Conservation (phyloP, 1,140 invertebrate genomes). For the Listronotus oregonensis region DNA sequence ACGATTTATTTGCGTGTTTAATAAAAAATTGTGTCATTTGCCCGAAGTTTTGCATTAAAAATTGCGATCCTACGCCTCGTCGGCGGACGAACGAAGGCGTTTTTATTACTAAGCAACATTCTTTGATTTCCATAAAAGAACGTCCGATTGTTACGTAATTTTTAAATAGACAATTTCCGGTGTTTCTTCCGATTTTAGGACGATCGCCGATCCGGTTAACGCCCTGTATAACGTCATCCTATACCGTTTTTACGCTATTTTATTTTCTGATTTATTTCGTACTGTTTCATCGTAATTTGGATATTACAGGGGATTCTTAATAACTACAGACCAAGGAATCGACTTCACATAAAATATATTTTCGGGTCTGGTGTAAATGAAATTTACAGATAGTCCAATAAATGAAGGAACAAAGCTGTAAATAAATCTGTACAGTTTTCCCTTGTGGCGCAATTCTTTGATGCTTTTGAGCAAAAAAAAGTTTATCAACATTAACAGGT, state of each 20-base stretch:
- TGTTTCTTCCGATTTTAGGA: constrained; percentile 5
- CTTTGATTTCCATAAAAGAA: constrained; percentile 8
- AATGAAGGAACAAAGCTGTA: too few species aligned
- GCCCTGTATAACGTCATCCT: constrained; percentile 15
- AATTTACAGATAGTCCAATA: too few species aligned
- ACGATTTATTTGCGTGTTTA: neutral
- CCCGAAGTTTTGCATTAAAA: neutral
- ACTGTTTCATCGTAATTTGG: neutral
- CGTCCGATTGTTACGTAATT: constrained; percentile 8
- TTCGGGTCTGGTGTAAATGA: too few species aligned
- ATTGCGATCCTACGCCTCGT: constrained; percentile 9
- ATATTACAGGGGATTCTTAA: neutral
- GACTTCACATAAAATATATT: too few species aligned
- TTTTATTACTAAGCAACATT: constrained; percentile 18
- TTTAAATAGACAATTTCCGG: constrained; percentile 9
- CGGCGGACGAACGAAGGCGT: constrained; percentile 11
- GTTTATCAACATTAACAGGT: too few species aligned
- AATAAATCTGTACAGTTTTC: too few species aligned
- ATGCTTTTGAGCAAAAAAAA: too few species aligned
- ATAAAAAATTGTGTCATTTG: constrained; percentile 2
- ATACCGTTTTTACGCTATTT: constrained; percentile 6
- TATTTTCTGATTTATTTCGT: constrained; percentile 1
- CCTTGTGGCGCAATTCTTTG: too few species aligned
- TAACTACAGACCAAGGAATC: too few species aligned
- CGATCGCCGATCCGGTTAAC: constrained; percentile 10